phyloP scores from a whole-genome alignment of 2,888 invertebrate genomes.

The Tuta absoluta region DNA sequence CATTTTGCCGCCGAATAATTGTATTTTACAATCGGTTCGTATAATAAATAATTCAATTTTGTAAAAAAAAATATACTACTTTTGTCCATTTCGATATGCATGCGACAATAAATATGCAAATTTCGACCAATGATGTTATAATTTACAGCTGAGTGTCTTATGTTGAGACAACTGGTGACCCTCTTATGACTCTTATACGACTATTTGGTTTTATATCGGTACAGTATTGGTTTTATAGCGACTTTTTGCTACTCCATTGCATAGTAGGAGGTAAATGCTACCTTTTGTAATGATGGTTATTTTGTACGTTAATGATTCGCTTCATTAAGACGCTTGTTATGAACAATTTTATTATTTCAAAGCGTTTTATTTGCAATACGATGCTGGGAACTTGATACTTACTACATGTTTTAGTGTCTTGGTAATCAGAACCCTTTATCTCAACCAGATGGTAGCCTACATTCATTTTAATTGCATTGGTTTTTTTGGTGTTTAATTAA shows the following conservation, averaged over 20 bases:
- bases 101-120: slow-evolving; percentile 80
- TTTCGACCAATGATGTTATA: slow-evolving; percentile 65
- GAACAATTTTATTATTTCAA: slow-evolving; percentile 21
- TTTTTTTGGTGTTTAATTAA: not conserved
- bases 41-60: slow-evolving; percentile 78
- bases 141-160: slow-evolving; percentile 59
- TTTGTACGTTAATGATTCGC: slow-evolving; percentile 24
- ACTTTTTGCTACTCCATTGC: slow-evolving; percentile 47
- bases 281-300: slow-evolving; percentile 32
- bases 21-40: slow-evolving; percentile 62
- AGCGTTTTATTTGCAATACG: slow-evolving; percentile 23
- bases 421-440: slow-evolving; percentile 11
- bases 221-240: slow-evolving; percentile 16
- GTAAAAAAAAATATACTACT: slow-evolving; percentile 70
- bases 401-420: slow-evolving; percentile 1
- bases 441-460: not conserved
- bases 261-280: slow-evolving; percentile 38
- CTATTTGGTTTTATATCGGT: slow-evolving; percentile 17
- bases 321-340: slow-evolving; percentile 29
- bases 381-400: slow-evolving; percentile 12
- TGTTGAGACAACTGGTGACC: slow-evolving; percentile 41
- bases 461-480: slow-evolving; percentile 5
- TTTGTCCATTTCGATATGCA: slow-evolving; percentile 62
- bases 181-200: slow-evolving; percentile 29
- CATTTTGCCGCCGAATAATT: slow-evolving; percentile 59